Conservation (phyloP, 64 coral and sea anemone genomes). For the Montipora foliosa region DNA sequence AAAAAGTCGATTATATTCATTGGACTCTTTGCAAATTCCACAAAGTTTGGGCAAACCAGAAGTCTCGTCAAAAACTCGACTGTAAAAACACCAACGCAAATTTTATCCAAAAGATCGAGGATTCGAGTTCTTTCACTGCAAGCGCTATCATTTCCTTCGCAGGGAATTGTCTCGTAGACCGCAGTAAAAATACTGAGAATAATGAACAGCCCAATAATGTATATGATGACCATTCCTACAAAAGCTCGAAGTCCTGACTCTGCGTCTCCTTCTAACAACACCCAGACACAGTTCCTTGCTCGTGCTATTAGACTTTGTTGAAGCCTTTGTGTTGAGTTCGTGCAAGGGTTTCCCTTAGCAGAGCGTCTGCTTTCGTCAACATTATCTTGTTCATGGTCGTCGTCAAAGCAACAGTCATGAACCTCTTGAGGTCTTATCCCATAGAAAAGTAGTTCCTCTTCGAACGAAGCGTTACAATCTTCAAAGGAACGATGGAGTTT, state of each 20-base stretch:
- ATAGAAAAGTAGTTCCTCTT: constrained; percentile 86
- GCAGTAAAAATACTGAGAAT: constrained; percentile 91
- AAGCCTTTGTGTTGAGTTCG: background rate
- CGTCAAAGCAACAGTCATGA: constrained; percentile 94
- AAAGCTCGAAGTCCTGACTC: constrained; percentile 58
- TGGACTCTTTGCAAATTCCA: constrained; percentile 57
- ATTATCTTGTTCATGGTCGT: constrained; percentile 69
- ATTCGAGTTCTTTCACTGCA: constrained; percentile 64
- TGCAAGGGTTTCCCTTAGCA: background rate
- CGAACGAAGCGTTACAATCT: constrained; percentile 85
- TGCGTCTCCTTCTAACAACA: constrained; percentile 59
- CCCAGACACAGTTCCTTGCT: constrained; percentile 41
- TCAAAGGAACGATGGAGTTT: constrained; percentile 92
- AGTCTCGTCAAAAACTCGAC: constrained; percentile 74
- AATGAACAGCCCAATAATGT: constrained; percentile 87
- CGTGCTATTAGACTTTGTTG: background rate
- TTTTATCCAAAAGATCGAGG: constrained; percentile 72
- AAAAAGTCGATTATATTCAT: constrained; percentile 92
- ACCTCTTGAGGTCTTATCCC: constrained; percentile 85
- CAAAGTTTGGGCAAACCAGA: constrained; percentile 55
- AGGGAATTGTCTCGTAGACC: constrained; percentile 87
- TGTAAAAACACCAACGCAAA: constrained; percentile 84
- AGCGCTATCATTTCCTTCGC: constrained; percentile 14
- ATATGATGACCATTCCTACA: constrained; percentile 71
- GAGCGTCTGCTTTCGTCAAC: constrained; percentile 37